Conservation (phyloP, 1,140 invertebrate genomes). For the Drosophila fuyamai region DNA sequence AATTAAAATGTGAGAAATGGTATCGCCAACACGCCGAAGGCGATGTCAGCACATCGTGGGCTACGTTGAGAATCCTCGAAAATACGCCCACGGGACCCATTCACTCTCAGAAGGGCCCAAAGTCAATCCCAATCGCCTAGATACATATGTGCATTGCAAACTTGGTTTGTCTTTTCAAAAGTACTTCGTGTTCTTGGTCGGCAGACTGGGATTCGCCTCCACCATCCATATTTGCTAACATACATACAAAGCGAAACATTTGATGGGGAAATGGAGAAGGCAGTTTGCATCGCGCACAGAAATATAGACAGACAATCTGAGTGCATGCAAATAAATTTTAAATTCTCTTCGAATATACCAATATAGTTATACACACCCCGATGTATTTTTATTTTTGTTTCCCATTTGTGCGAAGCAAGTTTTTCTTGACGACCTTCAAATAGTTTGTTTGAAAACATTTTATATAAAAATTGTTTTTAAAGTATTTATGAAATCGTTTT, state of each 20-base stretch:
- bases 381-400: neutral
- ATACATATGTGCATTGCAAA: constrained; percentile 25
- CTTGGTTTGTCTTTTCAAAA: constrained; percentile 13
- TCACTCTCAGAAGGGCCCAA: constrained; percentile 44
- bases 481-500: no score
- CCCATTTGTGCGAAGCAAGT: no score
- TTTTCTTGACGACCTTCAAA: no score
- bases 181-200: constrained; percentile 20
- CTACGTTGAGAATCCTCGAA: constrained; percentile 19
- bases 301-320: neutral
- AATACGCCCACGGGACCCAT: constrained; percentile 69
- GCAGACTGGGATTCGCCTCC: constrained; percentile 1
- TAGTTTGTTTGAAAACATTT: no score
- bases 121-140: constrained; percentile 32
- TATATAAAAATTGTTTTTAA: no score
- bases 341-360: neutral
- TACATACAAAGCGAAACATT: constrained; percentile 19
- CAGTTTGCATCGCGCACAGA: neutral
- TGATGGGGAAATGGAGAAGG: constrained; percentile 1
- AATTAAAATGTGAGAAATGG: constrained; percentile 66
- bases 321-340: constrained; percentile 4
- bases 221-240: neutral
- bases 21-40: constrained; percentile 38
- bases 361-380: neutral
- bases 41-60: constrained; percentile 37